Evolutionary conservation across 2,888 invertebrate species (phyloP).

Genomic region (Crepidodera aurea): DNA sequence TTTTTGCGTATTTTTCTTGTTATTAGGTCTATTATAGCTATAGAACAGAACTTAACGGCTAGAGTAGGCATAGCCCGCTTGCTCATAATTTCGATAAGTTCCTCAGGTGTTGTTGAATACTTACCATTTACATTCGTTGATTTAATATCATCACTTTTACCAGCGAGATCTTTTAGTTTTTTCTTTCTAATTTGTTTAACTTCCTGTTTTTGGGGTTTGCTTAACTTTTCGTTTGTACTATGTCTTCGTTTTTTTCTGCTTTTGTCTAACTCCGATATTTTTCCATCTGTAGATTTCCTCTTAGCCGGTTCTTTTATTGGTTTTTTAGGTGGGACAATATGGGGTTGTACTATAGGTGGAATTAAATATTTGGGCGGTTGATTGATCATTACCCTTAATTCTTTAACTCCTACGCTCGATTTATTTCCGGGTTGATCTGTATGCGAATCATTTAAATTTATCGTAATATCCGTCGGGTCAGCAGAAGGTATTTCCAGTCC

Average conservation of each 20-base stretch:
- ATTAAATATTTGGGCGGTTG: constrained; percentile 34
- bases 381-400: background rate
- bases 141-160: constrained; percentile 50
- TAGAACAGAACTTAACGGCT: too few relatives aligned
- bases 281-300: constrained; percentile 7
- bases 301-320: constrained; percentile 12
- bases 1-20: too few relatives aligned
- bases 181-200: constrained; percentile 26
- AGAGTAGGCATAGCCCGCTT: too few relatives aligned
- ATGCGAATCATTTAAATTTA: background rate
- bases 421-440: background rate
- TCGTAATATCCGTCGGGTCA: background rate
- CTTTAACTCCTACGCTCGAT: background rate
- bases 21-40: too few relatives aligned
- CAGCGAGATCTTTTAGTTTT: constrained; percentile 48
- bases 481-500: background rate
- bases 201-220: constrained; percentile 25
- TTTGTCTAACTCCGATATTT: constrained; percentile 14
- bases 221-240: background rate
- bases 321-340: constrained; percentile 31
- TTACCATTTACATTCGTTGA: background rate
- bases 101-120: too few relatives aligned
- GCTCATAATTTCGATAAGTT: too few relatives aligned
- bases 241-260: constrained; percentile 9
- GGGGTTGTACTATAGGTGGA: constrained; percentile 49